phyloP scores from a whole-genome alignment of 2,888 invertebrate species.

The Adelognathus sp. region DNA sequence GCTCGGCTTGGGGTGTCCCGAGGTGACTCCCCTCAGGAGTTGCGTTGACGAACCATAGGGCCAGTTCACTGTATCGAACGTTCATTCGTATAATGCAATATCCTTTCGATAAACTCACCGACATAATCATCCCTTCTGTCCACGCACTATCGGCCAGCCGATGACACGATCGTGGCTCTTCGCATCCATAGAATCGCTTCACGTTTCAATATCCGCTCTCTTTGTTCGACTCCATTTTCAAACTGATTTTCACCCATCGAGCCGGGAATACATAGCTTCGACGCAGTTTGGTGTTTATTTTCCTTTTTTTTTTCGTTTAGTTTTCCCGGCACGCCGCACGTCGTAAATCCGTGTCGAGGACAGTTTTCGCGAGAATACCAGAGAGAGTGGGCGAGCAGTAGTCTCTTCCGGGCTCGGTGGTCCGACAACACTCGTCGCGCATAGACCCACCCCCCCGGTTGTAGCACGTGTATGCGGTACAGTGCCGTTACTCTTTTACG shows the following conservation, averaged over 20 bases:
- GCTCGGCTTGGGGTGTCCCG: neutral
- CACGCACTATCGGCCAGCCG: conserved; percentile 21
- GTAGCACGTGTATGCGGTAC: conserved; percentile 38
- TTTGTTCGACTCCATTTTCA: conserved; percentile 41
- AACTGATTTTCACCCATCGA: conserved; percentile 44
- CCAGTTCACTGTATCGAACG: conserved; percentile 32
- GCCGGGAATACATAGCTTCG: neutral
- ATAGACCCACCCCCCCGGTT: no score
- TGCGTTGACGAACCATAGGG: neutral
- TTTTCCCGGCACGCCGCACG: conserved; percentile 34
- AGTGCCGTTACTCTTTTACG: conserved; percentile 67
- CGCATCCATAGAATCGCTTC: neutral
- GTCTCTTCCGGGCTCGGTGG: conserved; percentile 30
- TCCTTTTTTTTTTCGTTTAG: neutral
- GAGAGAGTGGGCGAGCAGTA: conserved; percentile 12
- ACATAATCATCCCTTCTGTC: conserved; percentile 23
- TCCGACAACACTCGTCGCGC: conserved; percentile 31
- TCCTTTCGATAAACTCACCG: conserved; percentile 21
- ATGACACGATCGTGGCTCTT: neutral
- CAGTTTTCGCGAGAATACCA: conserved; percentile 36
- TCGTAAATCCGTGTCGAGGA: conserved; percentile 52
- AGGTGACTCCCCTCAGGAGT: conserved; percentile 10
- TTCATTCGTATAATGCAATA: conserved; percentile 48
- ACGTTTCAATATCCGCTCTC: conserved; percentile 2
- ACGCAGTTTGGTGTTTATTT: conserved; percentile 1